phyloP scores from a whole-genome alignment of 2,797 vertebrate species.

The Paramormyrops hopkinsi region DNA sequence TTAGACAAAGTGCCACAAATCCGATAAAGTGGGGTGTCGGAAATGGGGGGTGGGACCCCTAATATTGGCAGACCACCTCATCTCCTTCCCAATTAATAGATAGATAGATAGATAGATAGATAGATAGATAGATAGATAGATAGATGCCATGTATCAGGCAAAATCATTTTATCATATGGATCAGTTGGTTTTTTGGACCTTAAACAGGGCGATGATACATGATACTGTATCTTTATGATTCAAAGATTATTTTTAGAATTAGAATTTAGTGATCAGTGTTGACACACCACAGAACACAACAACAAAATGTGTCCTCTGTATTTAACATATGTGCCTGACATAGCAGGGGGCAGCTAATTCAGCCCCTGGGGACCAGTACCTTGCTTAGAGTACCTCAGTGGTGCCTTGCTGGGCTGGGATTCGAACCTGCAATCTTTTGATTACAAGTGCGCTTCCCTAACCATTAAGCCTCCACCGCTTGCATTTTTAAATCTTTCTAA shows the following conservation, averaged over 20 bases:
- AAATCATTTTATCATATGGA: not conserved
- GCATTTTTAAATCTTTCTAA: not conserved
- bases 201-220: not conserved
- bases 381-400: too few species aligned
- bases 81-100: not conserved
- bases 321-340: too few species aligned
- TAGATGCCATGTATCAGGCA: not conserved
- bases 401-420: too few species aligned
- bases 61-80: not conserved
- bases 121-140: too few species aligned
- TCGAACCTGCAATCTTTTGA: too few species aligned
- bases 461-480: too few species aligned
- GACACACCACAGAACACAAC: too few species aligned
- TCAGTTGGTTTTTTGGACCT: not conserved
- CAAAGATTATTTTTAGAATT: not conserved
- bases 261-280: too few species aligned
- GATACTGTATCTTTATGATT: not conserved
- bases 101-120: not conserved
- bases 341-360: too few species aligned
- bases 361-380: too few species aligned
- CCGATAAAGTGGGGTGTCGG: not conserved
- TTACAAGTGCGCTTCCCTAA: too few species aligned
- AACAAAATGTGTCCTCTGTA: too few species aligned
- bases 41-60: not conserved
- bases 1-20: not conserved